phyloP scores from a whole-genome alignment of 2,113 vertebrate species.

The Nematolebias whitei region DNA sequence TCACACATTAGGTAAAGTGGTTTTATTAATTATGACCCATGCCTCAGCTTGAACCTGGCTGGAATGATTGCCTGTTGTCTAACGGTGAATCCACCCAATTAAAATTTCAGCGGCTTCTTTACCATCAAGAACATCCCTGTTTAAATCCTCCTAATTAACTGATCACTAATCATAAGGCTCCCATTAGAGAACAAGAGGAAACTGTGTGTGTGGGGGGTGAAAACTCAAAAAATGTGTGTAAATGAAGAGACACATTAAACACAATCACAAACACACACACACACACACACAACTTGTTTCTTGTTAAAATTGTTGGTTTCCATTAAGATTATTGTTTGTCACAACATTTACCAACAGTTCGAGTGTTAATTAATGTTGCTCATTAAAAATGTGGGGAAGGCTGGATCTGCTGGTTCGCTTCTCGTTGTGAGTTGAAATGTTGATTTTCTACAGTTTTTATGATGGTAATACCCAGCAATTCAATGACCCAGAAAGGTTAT shows the following conservation, averaged over 20 bases:
- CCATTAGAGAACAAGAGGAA: neutral
- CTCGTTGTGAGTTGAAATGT: neutral
- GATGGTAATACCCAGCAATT: too few species aligned
- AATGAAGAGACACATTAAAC: too few species aligned
- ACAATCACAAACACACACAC: neutral
- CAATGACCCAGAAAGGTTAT: too few species aligned
- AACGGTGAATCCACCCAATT: neutral
- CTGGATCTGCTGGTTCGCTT: neutral
- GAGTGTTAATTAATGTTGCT: slow-evolving; percentile 22
- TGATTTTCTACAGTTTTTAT: neutral
- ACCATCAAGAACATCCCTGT: neutral
- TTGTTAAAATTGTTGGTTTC: slow-evolving; percentile 13
- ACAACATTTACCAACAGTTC: slow-evolving; percentile 2
- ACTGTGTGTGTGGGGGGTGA: neutral
- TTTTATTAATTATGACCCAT: neutral
- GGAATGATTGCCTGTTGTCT: neutral
- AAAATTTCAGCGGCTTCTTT: slow-evolving; percentile 13
- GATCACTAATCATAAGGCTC: slow-evolving; percentile 14
- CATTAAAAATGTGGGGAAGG: slow-evolving; percentile 22
- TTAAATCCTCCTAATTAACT: slow-evolving; percentile 21
- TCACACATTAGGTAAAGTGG: neutral
- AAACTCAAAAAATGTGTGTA: neutral
- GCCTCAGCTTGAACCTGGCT: neutral
- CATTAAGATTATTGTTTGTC: neutral
- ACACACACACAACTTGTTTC: neutral